Percentiles rank a stretch among this genome's conserved stretches.
Conservation (phyloP, 2,113 vertebrate species). For the Hippocampus comes region DNA sequence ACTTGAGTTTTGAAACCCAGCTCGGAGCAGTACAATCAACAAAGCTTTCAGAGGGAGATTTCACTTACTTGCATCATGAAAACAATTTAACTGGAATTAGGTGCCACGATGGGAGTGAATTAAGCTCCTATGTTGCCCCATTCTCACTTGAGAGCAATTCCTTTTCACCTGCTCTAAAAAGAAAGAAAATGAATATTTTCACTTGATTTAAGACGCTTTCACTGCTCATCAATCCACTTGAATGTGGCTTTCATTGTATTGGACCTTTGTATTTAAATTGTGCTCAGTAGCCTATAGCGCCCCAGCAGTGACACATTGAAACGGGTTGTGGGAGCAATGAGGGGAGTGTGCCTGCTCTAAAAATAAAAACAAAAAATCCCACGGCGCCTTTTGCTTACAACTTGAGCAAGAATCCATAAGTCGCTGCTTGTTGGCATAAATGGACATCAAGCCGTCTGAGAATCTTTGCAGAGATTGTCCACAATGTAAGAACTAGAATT, state of each 20-base stretch:
- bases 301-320: not conserved
- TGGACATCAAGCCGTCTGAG: not conserved
- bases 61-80: constrained; percentile 40
- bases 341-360: too few species aligned
- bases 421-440: not conserved
- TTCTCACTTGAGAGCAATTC: not conserved
- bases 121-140: constrained; percentile 10
- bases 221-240: not conserved
- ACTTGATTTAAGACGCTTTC: not conserved
- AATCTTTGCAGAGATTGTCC: not conserved
- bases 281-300: too few species aligned
- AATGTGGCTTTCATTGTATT: not conserved
- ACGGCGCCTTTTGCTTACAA: not conserved
- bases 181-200: not conserved
- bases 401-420: not conserved
- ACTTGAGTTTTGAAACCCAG: not conserved
- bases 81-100: constrained; percentile 30
- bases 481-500: not conserved
- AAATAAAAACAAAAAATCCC: not conserved
- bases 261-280: not conserved
- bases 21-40: not conserved
- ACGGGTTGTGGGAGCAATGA: not conserved
- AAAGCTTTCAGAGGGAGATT: constrained; percentile 16
- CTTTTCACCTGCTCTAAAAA: not conserved
- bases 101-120: constrained; percentile 18